Evolutionary conservation across 2,888 invertebrate genomes (phyloP).

Genomic region (Hermaeophaga mercurialis): DNA sequence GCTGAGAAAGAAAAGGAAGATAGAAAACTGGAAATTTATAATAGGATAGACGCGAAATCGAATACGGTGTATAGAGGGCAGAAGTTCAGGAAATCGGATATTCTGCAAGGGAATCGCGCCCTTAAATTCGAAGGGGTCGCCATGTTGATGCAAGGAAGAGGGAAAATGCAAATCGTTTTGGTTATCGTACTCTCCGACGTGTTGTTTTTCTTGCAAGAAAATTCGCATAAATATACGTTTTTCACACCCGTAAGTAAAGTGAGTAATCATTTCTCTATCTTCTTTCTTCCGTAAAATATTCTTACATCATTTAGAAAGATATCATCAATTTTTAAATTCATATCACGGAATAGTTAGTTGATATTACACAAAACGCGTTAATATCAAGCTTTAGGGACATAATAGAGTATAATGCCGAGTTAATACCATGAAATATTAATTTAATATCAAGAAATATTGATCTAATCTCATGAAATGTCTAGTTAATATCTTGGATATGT

Average conservation of each 20-base stretch:
- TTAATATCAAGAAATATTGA: too few species aligned
- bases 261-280: slow-evolving; percentile 34
- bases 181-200: slow-evolving; percentile 92
- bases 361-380: too few species aligned
- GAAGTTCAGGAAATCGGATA: slow-evolving; percentile 93
- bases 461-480: too few species aligned
- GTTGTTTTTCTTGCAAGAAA: slow-evolving; percentile 88
- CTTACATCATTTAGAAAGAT: slow-evolving; percentile 3
- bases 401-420: too few species aligned
- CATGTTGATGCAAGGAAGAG: slow-evolving; percentile 87
- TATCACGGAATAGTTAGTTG: too few species aligned
- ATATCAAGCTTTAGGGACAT: too few species aligned
- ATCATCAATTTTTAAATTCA: too few species aligned
- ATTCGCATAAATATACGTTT: slow-evolving; percentile 91
- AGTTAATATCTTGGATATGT: too few species aligned
- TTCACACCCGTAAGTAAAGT: slow-evolving; percentile 94
- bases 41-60: slow-evolving; percentile 90
- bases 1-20: slow-evolving; percentile 90
- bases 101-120: slow-evolving; percentile 81
- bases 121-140: slow-evolving; percentile 89
- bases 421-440: too few species aligned
- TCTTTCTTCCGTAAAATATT: background rate
- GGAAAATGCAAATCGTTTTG: slow-evolving; percentile 86
- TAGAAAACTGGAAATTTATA: slow-evolving; percentile 89
- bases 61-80: slow-evolving; percentile 81